phyloP scores from a whole-genome alignment of 1,140 invertebrate genomes.

The Musca vetustissima region DNA sequence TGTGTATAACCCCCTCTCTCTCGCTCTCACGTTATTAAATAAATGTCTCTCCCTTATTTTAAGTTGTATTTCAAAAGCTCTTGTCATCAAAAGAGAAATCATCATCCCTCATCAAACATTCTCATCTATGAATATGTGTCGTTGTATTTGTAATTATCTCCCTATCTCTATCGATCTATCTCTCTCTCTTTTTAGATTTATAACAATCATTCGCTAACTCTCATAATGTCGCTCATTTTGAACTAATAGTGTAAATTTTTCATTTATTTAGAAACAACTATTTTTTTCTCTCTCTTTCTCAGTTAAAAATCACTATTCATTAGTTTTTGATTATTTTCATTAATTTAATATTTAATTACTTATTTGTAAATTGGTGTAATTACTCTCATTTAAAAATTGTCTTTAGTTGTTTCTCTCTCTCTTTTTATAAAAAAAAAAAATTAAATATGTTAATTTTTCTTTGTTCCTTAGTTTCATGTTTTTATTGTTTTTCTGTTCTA shows the following conservation, averaged over 20 bases:
- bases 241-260: background rate
- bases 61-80: constrained; percentile 9
- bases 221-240: constrained; percentile 5
- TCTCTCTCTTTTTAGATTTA: background rate
- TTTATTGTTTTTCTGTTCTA: too few relatives aligned
- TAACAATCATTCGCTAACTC: background rate
- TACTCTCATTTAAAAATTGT: too few relatives aligned
- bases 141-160: background rate
- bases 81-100: background rate
- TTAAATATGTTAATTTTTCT: too few relatives aligned
- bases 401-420: too few relatives aligned
- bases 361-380: too few relatives aligned
- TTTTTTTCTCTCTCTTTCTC: background rate
- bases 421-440: too few relatives aligned
- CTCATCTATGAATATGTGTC: too few relatives aligned
- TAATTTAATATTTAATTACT: background rate
- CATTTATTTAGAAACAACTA: background rate
- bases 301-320: background rate
- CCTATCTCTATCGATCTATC: background rate
- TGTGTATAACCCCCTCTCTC: background rate
- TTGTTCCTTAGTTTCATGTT: too few relatives aligned
- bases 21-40: background rate
- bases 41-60: background rate
- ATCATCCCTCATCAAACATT: background rate
- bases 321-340: background rate